A percentile compares a stretch with the other conserved stretches of the same genome.
phyloP scores from a whole-genome alignment of 1,140 invertebrate species.

The Drosophila santomea region DNA sequence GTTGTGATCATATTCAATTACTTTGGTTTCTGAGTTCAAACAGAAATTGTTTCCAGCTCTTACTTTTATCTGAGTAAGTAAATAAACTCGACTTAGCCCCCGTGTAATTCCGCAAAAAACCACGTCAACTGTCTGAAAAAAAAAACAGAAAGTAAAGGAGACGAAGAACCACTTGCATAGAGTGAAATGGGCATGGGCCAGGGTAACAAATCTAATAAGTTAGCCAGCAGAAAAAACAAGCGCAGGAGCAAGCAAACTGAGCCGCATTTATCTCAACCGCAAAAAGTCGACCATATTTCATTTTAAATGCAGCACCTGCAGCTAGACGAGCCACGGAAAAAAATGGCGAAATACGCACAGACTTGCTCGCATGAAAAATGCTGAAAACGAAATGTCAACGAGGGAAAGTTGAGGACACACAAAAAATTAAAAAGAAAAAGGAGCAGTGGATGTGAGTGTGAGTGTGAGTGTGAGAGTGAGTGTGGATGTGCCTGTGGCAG shows the following conservation, averaged over 20 bases:
- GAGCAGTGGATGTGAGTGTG: not conserved
- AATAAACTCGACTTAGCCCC: not conserved
- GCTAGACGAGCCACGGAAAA: conserved; percentile 33
- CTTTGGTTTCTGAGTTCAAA: not conserved
- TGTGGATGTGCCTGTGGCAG: not conserved
- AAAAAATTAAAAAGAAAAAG: conserved; percentile 33
- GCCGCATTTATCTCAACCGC: conserved; percentile 71
- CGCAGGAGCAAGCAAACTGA: conserved; percentile 64
- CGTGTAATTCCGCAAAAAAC: conserved; percentile 1
- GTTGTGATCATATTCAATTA: no score
- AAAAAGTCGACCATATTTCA: conserved; percentile 81
- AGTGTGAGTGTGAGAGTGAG: no score
- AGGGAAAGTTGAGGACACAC: conserved; percentile 48
- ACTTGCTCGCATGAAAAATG: conserved; percentile 35
- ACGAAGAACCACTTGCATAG: not conserved
- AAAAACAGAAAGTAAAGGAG: conserved; percentile 1
- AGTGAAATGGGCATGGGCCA: conserved; percentile 1
- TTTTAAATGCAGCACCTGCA: conserved; percentile 81
- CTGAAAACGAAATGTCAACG: conserved; percentile 79
- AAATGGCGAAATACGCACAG: conserved; percentile 28
- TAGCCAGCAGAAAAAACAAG: conserved; percentile 41
- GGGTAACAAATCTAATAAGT: conserved; percentile 65
- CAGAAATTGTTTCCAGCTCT: not conserved
- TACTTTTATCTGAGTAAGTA: not conserved
- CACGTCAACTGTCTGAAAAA: conserved; percentile 14